phyloP scores from a whole-genome alignment of 2,113 vertebrate species.

The Peromyscus leucopus region DNA sequence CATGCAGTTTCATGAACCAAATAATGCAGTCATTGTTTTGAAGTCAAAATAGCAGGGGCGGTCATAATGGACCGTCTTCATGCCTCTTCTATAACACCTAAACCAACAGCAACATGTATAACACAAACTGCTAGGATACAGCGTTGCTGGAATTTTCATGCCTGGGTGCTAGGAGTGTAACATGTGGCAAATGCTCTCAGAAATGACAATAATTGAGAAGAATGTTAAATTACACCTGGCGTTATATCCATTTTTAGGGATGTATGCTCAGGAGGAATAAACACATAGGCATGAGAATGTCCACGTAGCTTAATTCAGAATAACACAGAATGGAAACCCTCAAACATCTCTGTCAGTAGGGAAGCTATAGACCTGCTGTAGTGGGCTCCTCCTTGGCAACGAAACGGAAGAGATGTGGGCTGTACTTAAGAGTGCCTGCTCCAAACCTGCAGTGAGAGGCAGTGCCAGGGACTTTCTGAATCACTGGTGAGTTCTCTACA shows the following conservation, averaged over 20 bases:
- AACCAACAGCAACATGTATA: neutral
- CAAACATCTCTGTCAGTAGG: neutral
- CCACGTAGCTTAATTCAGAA: neutral
- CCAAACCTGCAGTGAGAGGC: neutral
- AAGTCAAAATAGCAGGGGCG: neutral
- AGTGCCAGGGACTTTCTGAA: neutral
- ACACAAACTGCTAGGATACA: neutral
- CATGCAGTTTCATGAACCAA: neutral
- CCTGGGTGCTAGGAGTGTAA: neutral
- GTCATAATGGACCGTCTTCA: neutral
- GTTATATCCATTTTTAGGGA: neutral
- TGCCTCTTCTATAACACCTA: neutral
- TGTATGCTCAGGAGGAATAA: neutral
- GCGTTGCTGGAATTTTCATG: neutral
- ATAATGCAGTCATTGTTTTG: neutral
- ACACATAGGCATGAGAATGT: neutral
- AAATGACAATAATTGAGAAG: neutral
- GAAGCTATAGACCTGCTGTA: neutral
- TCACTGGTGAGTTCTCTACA: fast-evolving
- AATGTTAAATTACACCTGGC: neutral
- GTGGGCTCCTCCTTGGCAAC: neutral
- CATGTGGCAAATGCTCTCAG: neutral
- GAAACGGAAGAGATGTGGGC: neutral
- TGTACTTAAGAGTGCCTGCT: neutral
- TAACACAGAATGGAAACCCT: neutral